Conservation (phyloP, 2,113 vertebrate genomes). For the Triplophysa rosa region DNA sequence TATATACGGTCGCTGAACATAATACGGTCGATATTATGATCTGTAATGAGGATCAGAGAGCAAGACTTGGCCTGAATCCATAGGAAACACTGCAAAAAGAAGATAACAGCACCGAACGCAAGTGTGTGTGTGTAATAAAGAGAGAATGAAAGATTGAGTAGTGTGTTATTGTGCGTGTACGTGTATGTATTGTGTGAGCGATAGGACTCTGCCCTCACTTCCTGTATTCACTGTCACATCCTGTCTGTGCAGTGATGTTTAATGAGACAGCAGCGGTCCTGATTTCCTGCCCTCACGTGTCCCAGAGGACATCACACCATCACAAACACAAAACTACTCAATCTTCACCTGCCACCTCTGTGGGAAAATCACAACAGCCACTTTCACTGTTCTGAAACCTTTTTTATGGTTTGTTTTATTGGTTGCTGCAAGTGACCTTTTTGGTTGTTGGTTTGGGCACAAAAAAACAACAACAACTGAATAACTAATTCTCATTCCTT, state of each 20-base stretch:
- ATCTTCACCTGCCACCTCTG: slow-evolving; percentile 31
- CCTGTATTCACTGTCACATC: slow-evolving; percentile 80
- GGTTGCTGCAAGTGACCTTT: too few relatives aligned
- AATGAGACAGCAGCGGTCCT: slow-evolving; percentile 69
- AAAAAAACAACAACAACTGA: too few relatives aligned
- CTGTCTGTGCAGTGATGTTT: slow-evolving; percentile 75
- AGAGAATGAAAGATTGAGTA: slow-evolving; percentile 58
- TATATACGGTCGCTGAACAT: neutral
- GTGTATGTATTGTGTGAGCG: slow-evolving; percentile 36
- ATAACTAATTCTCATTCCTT: too few relatives aligned
- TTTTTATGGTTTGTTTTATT: too few relatives aligned
- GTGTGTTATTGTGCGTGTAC: slow-evolving; percentile 49
- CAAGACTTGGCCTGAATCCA: slow-evolving; percentile 69
- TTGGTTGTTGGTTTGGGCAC: too few relatives aligned
- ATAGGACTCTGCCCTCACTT: slow-evolving; percentile 74
- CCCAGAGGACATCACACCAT: slow-evolving; percentile 31
- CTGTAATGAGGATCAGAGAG: slow-evolving; percentile 6
- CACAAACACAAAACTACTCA: slow-evolving; percentile 27
- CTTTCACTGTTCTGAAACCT: neutral
- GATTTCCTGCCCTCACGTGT: slow-evolving; percentile 53
- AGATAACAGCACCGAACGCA: slow-evolving; percentile 71
- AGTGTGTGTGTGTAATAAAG: slow-evolving; percentile 47
- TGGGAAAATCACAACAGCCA: neutral
- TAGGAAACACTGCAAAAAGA: slow-evolving; percentile 77
- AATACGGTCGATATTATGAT: neutral